Evolutionary conservation across 2,888 invertebrate species (phyloP).

Genomic region (Eupithecia subumbrata): DNA sequence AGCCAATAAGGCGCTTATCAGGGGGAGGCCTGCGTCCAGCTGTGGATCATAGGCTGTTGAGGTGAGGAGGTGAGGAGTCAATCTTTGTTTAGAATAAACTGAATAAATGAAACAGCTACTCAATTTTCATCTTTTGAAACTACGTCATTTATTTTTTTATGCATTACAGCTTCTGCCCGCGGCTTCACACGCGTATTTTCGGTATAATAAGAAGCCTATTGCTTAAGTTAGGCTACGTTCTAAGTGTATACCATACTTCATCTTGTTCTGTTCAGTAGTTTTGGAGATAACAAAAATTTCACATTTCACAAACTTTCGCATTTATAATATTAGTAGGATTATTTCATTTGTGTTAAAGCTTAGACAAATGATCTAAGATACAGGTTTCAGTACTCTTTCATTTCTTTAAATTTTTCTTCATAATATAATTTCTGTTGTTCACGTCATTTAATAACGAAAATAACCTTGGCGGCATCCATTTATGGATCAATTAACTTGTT

Average conservation of each 20-base stretch:
- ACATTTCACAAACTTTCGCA: too few species aligned
- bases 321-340: neutral
- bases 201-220: too few species aligned
- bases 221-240: too few species aligned
- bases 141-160: neutral
- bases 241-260: too few species aligned
- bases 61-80: too few species aligned
- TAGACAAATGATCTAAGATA: neutral
- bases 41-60: too few species aligned
- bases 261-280: too few species aligned
- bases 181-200: too few species aligned
- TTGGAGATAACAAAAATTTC: too few species aligned
- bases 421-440: neutral
- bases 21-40: too few species aligned
- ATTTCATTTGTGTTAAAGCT: neutral
- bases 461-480: neutral
- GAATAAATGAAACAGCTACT: neutral
- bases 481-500: slow-evolving; percentile 6
- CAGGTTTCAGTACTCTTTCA: neutral
- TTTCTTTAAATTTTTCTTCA: neutral
- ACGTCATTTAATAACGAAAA: neutral
- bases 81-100: neutral
- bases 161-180: too few species aligned
- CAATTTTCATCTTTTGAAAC: neutral
- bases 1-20: too few species aligned